These are phyloP conservation scores for Proterorhinus semilunaris DNA, from an alignment of 2,113 vertebrate species.

Conservation along the genomic window DNA sequence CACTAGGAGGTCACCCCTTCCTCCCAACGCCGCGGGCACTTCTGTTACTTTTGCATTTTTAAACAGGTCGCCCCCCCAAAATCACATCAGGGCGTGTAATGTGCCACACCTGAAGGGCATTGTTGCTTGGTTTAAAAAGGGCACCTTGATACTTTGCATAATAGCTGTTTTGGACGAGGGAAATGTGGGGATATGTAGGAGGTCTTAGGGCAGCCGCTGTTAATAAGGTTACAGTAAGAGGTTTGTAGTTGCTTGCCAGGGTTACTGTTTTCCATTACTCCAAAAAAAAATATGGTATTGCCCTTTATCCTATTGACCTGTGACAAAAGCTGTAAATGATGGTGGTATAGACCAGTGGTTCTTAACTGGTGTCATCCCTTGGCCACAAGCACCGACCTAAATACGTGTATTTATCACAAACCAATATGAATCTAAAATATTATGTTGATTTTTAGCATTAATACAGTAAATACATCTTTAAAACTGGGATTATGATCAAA, in stretches of 20 bases:
- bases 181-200: conserved; percentile 17
- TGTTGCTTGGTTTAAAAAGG: conserved; percentile 39
- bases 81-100: conserved; percentile 29
- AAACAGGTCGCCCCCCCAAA: conserved; percentile 32
- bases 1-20: conserved; percentile 25
- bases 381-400: no score
- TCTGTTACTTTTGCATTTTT: conserved; percentile 34
- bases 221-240: background rate
- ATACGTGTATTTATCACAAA: no score
- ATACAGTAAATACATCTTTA: no score
- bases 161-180: background rate
- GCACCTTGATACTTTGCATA: conserved; percentile 43
- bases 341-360: no score
- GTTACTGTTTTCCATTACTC: no score
- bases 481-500: no score
- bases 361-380: no score
- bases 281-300: no score
- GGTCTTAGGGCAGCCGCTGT: conserved; percentile 15
- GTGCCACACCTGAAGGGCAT: conserved; percentile 37
- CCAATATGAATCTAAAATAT: no score
- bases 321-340: no score
- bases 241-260: background rate
- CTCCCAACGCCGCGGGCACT: conserved; percentile 5
- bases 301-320: no score
- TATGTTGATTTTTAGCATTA: no score